These are phyloP conservation scores for Bombus vancouverensis DNA, from an alignment of 1,140 invertebrate species.

Conservation along the genomic window DNA sequence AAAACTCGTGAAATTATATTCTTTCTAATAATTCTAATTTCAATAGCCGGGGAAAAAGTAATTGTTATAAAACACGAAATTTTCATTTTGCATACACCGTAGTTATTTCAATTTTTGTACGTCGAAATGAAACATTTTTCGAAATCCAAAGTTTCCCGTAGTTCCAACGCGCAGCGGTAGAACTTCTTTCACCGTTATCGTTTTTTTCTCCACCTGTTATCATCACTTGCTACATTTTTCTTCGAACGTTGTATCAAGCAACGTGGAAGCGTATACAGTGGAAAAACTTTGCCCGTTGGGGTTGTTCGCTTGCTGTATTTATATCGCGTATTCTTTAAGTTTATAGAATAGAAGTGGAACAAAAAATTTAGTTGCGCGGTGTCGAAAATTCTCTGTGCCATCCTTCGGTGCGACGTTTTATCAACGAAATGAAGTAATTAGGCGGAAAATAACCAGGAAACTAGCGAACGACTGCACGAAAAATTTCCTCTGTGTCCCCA, in stretches of 20 bases:
- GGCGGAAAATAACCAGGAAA: conserved; percentile 13
- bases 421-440: conserved; percentile 30
- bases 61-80: background rate
- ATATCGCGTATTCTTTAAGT: background rate
- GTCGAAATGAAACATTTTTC: background rate
- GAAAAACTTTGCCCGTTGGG: background rate
- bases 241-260: background rate
- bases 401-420: background rate
- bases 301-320: background rate
- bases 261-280: background rate
- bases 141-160: background rate
- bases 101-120: background rate
- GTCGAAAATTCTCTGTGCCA: background rate
- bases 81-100: background rate
- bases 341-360: background rate
- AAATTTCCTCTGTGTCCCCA: background rate
- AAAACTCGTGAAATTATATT: no score
- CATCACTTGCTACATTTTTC: background rate
- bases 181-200: background rate
- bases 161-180: no score
- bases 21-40: no score
- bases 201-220: conserved; percentile 1
- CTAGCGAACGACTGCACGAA: background rate
- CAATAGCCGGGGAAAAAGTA: no score
- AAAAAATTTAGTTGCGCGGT: background rate